phyloP scores from a whole-genome alignment of 2,888 invertebrate species.

The Epinotia bilunana region DNA sequence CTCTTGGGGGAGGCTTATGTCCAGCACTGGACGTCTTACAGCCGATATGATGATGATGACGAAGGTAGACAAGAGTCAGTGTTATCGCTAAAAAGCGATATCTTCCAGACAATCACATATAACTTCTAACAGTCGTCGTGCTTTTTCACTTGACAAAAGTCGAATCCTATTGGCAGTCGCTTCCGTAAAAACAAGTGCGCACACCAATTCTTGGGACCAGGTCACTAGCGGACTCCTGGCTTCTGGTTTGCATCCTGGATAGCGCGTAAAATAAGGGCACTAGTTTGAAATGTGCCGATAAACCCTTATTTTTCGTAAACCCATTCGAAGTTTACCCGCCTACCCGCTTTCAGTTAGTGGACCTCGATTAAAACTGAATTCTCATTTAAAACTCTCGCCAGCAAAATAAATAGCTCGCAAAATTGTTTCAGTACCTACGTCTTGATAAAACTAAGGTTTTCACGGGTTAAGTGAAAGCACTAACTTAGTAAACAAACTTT shows the following conservation, averaged over 20 bases:
- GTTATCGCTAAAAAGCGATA: too few species aligned
- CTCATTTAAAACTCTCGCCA: not conserved
- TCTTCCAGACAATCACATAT: too few species aligned
- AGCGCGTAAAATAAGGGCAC: not conserved
- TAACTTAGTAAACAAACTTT: slow-evolving; percentile 13
- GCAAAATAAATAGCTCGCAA: slow-evolving; percentile 3
- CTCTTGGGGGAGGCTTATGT: too few species aligned
- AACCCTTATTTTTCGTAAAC: not conserved
- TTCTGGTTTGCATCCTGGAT: not conserved
- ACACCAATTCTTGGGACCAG: not conserved
- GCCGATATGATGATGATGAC: too few species aligned
- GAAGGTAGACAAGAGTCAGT: too few species aligned
- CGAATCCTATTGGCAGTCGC: not conserved
- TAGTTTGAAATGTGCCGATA: not conserved
- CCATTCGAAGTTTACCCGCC: not conserved
- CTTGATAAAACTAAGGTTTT: not conserved
- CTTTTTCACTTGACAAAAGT: too few species aligned
- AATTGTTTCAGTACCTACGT: not conserved
- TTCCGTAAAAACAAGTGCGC: not conserved
- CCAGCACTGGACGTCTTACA: too few species aligned
- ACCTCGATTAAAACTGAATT: not conserved
- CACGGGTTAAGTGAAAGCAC: slow-evolving; percentile 12
- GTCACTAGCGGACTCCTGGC: not conserved
- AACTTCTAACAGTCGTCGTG: too few species aligned
- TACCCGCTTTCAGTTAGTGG: not conserved